A percentile compares a stretch with the other conserved stretches of the same genome.
phyloP scores from a whole-genome alignment of 2,113 vertebrate genomes.

The Dipodomys ordii region DNA sequence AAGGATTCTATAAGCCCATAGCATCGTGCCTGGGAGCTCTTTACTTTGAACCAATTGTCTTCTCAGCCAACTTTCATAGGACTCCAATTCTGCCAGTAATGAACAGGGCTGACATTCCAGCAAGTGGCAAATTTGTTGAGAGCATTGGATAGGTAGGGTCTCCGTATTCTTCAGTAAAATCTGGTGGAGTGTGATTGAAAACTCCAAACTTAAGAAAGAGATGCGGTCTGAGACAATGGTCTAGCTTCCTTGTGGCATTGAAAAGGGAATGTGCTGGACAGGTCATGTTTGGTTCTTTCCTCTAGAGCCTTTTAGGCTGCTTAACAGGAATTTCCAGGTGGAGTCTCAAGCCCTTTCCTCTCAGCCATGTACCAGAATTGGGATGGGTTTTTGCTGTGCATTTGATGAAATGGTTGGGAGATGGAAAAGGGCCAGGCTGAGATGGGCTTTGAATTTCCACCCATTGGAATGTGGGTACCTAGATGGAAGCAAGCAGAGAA shows the following conservation, averaged over 20 bases:
- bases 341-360: neutral
- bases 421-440: neutral
- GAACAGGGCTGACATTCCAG: constrained; percentile 20
- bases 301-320: neutral
- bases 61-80: neutral
- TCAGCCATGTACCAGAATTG: neutral
- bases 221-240: neutral
- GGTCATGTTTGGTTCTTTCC: neutral
- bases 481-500: neutral
- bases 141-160: neutral
- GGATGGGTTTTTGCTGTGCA: neutral
- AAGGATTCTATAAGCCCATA: neutral
- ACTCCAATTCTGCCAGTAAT: constrained; percentile 11
- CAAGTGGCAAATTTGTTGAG: neutral
- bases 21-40: neutral
- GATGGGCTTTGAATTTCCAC: no score
- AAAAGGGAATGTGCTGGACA: neutral
- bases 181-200: neutral
- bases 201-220: neutral
- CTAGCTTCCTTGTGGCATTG: neutral
- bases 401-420: neutral
- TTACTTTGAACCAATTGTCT: neutral
- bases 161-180: constrained; percentile 29
- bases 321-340: neutral
- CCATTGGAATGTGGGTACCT: fast-evolving